Percentiles rank a stretch among this genome's conserved stretches.
These are phyloP conservation scores for Channa maculata DNA, from an alignment of 2,113 vertebrate species.

Conservation along the genomic window DNA sequence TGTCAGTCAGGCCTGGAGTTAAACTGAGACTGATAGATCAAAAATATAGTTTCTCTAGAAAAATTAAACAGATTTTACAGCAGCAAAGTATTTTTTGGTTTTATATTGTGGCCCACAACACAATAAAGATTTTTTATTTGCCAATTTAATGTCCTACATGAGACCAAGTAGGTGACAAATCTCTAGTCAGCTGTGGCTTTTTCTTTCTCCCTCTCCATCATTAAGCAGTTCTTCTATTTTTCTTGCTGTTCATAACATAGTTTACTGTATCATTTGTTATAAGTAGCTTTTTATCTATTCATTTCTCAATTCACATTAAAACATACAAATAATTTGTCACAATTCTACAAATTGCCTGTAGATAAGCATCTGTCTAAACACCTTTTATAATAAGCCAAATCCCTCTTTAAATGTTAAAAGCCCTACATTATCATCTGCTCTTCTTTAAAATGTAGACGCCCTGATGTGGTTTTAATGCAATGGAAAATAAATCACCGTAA, in stretches of 20 bases:
- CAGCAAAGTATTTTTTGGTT: neutral
- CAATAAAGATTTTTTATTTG: neutral
- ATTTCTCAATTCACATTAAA: slow-evolving; percentile 10
- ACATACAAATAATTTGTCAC: slow-evolving; percentile 1
- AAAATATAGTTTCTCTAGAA: neutral
- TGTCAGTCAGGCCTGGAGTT: neutral
- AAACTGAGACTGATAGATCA: neutral
- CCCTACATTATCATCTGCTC: neutral
- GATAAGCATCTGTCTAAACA: neutral
- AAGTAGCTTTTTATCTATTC: slow-evolving; percentile 12
- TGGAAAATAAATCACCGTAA: no score
- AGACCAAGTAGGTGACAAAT: neutral
- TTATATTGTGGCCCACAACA: neutral
- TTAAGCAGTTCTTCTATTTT: neutral
- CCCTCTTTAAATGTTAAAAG: slow-evolving; percentile 16
- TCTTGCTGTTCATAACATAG: neutral
- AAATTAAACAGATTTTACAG: no score
- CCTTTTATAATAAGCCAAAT: slow-evolving; percentile 5
- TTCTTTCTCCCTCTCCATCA: neutral
- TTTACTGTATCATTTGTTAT: slow-evolving; percentile 14
- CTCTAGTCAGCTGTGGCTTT: neutral
- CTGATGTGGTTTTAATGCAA: no score
- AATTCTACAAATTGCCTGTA: neutral
- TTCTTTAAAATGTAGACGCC: neutral
- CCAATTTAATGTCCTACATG: neutral